Evolutionary conservation across 1,140 invertebrate genomes (phyloP), one percentile per base, ranked within the genome.

Genomic region (Dysdera silvatica): DNA sequence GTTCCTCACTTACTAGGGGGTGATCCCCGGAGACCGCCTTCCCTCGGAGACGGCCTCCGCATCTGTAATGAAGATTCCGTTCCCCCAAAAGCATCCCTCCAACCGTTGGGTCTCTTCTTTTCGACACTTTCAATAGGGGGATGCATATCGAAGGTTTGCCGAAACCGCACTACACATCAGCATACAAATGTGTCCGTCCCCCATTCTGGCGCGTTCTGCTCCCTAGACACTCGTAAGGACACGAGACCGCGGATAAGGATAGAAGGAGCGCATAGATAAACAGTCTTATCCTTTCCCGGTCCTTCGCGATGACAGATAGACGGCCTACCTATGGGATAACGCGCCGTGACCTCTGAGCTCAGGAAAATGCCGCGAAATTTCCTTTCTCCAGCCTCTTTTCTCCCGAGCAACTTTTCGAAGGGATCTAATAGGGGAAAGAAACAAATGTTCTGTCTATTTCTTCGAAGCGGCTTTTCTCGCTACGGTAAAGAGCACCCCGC

Each of bases 61-160:
- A 63, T 63, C 61, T 35, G 61, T 63, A 63, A 63, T 63, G 61
- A 63, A 63, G 61, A 63, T 31, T 48, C 41, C 53, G 59, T 54
- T 61, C 59, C 59, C 58, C 59, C 43, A 61, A 52, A 47, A 14
- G 51, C 59, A 20, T 61, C n/a, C n/a, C n/a, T n/a, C n/a, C n/a
- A n/a, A n/a, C n/a, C n/a, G n/a, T n/a, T n/a, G n/a, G n/a, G n/a
- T n/a, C n/a, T n/a, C n/a, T 65, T 65, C 57, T 65, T 65, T 58
- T 65, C 54, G 59, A 61, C 59, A 61, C 59, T 61, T 61, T 61
- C 49, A 61, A 61, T 61, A n/a, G n/a, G n/a, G 59, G 59, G 26
- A 61, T 61, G 59, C 59, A 61, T 61, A 61, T 61, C 59, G 49
- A 60, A 48, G 47, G 47, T 51, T 52, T 52, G 57, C 51, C 40